phyloP scores from a whole-genome alignment of 2,888 invertebrate genomes.

The Eueremaeus valkanovi region DNA sequence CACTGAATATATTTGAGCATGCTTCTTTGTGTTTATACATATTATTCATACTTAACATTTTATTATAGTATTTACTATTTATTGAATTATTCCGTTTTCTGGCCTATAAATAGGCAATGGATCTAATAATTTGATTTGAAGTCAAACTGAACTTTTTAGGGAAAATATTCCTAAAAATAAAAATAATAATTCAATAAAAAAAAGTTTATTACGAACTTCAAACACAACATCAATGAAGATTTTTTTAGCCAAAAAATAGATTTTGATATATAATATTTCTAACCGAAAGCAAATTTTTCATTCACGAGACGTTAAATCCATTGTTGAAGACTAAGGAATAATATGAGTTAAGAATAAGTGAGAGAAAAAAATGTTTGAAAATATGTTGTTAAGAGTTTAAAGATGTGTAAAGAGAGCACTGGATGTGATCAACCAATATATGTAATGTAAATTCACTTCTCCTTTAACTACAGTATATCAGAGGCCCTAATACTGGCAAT shows the following conservation, averaged over 20 bases:
- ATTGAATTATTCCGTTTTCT: too few relatives aligned
- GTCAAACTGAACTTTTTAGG: not conserved
- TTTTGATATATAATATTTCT: conserved; percentile 4
- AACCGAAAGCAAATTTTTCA: conserved; percentile 14
- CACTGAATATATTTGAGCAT: too few relatives aligned
- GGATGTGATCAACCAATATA: conserved; percentile 17
- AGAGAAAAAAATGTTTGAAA: not conserved
- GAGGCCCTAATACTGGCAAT: too few relatives aligned
- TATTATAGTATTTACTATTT: too few relatives aligned
- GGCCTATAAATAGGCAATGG: too few relatives aligned
- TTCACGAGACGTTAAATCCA: conserved; percentile 13
- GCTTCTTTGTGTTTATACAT: too few relatives aligned
- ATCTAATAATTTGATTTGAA: not conserved
- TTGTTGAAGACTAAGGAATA: not conserved
- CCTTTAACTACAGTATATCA: too few relatives aligned
- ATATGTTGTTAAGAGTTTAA: not conserved
- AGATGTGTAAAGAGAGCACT: conserved; percentile 3
- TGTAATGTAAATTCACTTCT: not conserved
- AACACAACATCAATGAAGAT: too few relatives aligned
- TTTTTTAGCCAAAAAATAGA: not conserved
- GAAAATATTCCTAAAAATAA: not conserved
- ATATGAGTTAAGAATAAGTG: not conserved
- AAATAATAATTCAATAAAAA: too few relatives aligned
- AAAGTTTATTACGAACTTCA: too few relatives aligned
- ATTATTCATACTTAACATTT: too few relatives aligned